These are phyloP conservation scores for Hippocampus zosterae DNA, from an alignment of 2,113 vertebrate species.

Conservation along the genomic window DNA sequence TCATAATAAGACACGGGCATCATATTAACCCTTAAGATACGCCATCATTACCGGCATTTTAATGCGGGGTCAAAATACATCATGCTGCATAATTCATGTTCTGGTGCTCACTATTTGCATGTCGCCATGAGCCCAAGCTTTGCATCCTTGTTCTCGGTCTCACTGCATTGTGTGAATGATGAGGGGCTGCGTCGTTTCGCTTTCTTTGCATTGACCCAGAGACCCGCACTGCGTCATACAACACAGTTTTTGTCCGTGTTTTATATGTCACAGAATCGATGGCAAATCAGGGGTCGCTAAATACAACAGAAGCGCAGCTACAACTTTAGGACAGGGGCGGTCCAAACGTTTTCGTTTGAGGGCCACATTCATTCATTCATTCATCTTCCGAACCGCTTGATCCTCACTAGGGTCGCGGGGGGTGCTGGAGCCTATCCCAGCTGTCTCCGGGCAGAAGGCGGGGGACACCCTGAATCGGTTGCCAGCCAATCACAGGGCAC, in stretches of 20 bases:
- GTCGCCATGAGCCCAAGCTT: conserved; percentile 7
- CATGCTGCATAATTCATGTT: conserved; percentile 6
- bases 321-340: background rate
- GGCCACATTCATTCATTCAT: no score
- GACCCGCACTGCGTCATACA: conserved; percentile 34
- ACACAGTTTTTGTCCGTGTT: conserved; percentile 28
- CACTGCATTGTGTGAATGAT: conserved; percentile 24
- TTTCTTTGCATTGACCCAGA: conserved; percentile 39
- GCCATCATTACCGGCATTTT: conserved; percentile 21
- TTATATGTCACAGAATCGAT: conserved; percentile 57
- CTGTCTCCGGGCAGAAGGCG: no score
- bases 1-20: conserved; percentile 12
- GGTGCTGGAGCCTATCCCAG: no score
- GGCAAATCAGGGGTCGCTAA: conserved; percentile 38
- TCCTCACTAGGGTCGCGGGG: no score
- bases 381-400: no score
- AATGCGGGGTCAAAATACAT: conserved; percentile 2
- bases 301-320: conserved; percentile 10
- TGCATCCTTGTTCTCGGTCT: conserved; percentile 6
- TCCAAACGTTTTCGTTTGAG: no score
- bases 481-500: no score
- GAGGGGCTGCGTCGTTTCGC: conserved; percentile 32
- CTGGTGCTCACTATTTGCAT: background rate
- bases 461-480: no score
- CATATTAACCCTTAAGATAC: conserved; percentile 8